phyloP scores from a whole-genome alignment of 2,797 vertebrate species.

The Leptodactylus fallax region DNA sequence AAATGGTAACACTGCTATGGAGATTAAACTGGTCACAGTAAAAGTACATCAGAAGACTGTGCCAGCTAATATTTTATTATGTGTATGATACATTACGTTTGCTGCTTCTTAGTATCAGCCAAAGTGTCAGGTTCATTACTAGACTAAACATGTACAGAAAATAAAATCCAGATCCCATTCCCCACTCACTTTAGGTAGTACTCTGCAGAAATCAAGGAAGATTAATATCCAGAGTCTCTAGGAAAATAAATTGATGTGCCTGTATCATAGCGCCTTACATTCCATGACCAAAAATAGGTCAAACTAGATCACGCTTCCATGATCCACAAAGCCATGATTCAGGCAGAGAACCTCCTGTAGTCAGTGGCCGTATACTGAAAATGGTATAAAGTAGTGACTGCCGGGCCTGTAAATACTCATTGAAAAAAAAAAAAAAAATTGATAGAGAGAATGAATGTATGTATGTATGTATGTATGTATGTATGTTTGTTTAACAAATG shows the following conservation, averaged over 20 bases:
- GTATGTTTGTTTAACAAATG: too few species aligned
- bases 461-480: too few species aligned
- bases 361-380: neutral
- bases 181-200: neutral
- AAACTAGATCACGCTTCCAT: neutral
- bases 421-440: too few species aligned
- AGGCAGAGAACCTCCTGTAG: neutral
- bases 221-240: conserved; percentile 8
- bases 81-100: conserved; percentile 25
- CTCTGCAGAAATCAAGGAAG: conserved; percentile 10
- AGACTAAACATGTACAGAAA: conserved; percentile 47
- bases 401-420: too few species aligned
- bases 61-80: conserved; percentile 40
- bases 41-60: neutral
- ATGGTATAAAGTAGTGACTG: too few species aligned
- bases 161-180: conserved; percentile 31
- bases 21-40: conserved; percentile 35
- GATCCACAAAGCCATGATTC: neutral
- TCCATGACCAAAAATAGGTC: conserved; percentile 14
- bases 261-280: neutral
- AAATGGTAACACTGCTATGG: conserved; percentile 13
- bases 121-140: conserved; percentile 48
- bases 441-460: too few species aligned
- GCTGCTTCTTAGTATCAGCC: conserved; percentile 43
- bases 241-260: conserved; percentile 14